phyloP scores from a whole-genome alignment of 2,888 invertebrate genomes.

The Epirrhoe tristata region DNA sequence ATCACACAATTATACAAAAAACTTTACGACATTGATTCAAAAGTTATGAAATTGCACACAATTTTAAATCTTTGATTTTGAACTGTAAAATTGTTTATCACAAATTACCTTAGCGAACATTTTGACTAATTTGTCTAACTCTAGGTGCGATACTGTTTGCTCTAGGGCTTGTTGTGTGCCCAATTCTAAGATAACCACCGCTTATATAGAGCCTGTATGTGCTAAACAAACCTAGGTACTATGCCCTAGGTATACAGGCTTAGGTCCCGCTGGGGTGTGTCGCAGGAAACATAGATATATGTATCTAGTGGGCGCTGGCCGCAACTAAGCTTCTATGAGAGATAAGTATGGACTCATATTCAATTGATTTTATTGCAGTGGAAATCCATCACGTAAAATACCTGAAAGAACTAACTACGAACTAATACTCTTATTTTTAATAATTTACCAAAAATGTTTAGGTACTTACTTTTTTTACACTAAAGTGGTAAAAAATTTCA shows the following conservation, averaged over 20 bases:
- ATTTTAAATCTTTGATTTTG: too few relatives aligned
- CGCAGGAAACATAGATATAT: slow-evolving; percentile 62
- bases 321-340: slow-evolving; percentile 63
- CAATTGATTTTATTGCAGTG: too few relatives aligned
- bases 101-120: slow-evolving; percentile 79
- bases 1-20: too few relatives aligned
- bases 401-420: too few relatives aligned
- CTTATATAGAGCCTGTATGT: slow-evolving; percentile 76
- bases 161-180: slow-evolving; percentile 78
- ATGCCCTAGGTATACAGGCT: slow-evolving; percentile 68
- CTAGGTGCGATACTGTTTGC: slow-evolving; percentile 69
- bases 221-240: slow-evolving; percentile 34
- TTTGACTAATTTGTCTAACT: slow-evolving; percentile 66
- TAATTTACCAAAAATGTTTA: too few relatives aligned
- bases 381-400: not conserved
- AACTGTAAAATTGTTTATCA: not conserved
- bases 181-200: slow-evolving; percentile 74
- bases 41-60: not conserved
- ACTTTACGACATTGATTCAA: not conserved
- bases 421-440: too few relatives aligned
- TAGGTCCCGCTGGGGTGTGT: slow-evolving; percentile 64
- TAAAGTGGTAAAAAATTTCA: too few relatives aligned
- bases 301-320: slow-evolving; percentile 73
- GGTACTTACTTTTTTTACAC: too few relatives aligned
- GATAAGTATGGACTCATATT: slow-evolving; percentile 55